Evolutionary conservation across 2,888 invertebrate genomes (phyloP), one percentile per base, ranked within the genome.

Genomic region (Nebria brevicollis): DNA sequence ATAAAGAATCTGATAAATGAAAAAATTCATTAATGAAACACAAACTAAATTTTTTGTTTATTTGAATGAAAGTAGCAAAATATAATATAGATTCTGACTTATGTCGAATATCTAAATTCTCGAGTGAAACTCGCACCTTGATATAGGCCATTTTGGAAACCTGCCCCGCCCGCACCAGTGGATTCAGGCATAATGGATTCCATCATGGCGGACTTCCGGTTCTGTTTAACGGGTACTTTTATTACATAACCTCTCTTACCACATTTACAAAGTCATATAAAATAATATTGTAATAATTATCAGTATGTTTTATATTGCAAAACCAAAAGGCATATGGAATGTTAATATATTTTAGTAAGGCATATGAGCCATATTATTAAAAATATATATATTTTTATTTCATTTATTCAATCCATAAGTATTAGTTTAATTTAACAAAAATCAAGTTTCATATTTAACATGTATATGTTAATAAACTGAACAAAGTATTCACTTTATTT

Each of bases 121-220:
- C 68, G 70, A 76, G 77, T 76, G 75, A 75, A 75, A 65, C 70
- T 75, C 80, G 80, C 80, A 80, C 75, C 80, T 80, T 75, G 80
- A 75, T 75, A 87, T 88, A 88, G 88, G 88, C 88, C 88, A 87
- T 88, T 87, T 81, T 88, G 88, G 88, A 88, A 88, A 88, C 88
- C 87, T 88, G 86, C 87, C 81, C 88, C 87, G 87, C 87, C 87
- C 87, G 88, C 87, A 88, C 88, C 88, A 87, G 81, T 87, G 86
- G 88, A 88, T 88, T 88, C 88, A 88, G 88, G 81, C 81, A 81
- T 81, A 81, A 77, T 77, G 72, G 79, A 77, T 77, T 54, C 77
- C 81, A 77, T 81, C 81, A 81, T 76, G 81, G 72, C 80, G 72
- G 64, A 54, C 75, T 41, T 68, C 25, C 42, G 72, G 66, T 70